These are phyloP conservation scores for Seriola dumerili DNA, from an alignment of 2,113 vertebrate species.

Conservation along the genomic window DNA sequence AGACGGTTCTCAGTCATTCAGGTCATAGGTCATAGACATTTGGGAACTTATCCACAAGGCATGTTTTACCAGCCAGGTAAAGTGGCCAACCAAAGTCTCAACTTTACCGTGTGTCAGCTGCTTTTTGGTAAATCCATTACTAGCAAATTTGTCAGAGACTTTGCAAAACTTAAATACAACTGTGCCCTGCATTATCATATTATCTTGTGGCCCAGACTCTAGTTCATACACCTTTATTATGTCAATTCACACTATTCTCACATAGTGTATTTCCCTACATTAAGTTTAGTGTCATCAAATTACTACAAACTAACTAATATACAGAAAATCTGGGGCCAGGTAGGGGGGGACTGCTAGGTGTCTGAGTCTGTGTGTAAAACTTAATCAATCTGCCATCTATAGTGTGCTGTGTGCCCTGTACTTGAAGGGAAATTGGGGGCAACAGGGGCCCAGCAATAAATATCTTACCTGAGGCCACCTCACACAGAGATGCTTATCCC, in stretches of 20 bases:
- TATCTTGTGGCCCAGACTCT: constrained; percentile 7
- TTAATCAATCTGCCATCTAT: background rate
- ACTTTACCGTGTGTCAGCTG: background rate
- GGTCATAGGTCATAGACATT: background rate
- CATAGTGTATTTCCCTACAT: background rate
- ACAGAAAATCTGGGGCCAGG: background rate
- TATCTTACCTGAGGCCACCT: background rate
- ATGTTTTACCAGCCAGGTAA: background rate
- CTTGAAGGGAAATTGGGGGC: background rate
- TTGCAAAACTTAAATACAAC: background rate
- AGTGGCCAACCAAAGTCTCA: background rate
- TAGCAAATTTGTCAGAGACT: constrained; percentile 9
- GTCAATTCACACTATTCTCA: background rate
- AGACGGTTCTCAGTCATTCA: background rate
- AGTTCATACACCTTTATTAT: background rate
- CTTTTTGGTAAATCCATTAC: constrained; percentile 4
- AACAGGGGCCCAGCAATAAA: background rate
- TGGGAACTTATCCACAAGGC: background rate
- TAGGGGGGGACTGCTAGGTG: background rate
- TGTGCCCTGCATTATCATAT: background rate
- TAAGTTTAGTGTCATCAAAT: background rate
- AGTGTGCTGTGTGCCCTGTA: background rate
- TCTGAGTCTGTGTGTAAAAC: constrained; percentile 7
- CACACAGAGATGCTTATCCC: background rate
- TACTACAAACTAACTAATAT: background rate